Evolutionary conservation across 2,113 vertebrate genomes (phyloP).

Genomic region (Porphyrio hochstetteri): DNA sequence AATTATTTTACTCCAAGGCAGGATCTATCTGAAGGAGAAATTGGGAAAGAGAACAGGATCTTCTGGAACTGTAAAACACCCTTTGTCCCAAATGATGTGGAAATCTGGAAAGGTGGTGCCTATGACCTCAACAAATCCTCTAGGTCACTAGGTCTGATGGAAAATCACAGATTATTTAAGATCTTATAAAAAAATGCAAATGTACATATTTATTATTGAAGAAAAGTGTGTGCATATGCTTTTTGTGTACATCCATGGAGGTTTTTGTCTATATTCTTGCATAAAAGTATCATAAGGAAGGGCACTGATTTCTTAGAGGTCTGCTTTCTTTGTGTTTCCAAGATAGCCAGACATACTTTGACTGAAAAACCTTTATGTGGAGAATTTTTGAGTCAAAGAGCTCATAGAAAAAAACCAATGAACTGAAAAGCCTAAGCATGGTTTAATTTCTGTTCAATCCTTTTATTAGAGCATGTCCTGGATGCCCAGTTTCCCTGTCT

Average conservation of each 20-base stretch:
- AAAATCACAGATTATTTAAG: background rate
- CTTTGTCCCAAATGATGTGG: background rate
- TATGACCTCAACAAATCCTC: background rate
- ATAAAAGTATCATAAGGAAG: background rate
- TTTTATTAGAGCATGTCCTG: background rate
- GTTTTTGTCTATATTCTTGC: background rate
- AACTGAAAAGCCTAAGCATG: background rate
- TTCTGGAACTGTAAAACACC: background rate
- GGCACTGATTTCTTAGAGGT: background rate
- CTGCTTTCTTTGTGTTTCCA: background rate
- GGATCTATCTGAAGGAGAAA: background rate
- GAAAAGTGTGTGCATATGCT: background rate
- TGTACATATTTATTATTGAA: background rate
- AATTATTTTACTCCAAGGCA: background rate
- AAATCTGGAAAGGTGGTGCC: fast-evolving
- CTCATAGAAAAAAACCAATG: background rate
- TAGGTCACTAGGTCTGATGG: background rate
- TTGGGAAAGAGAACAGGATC: background rate
- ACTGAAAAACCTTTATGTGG: background rate
- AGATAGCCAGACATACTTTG: background rate
- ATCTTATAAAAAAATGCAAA: background rate
- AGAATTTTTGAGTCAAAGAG: background rate
- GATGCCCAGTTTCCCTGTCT: background rate
- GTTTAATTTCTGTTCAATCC: background rate
- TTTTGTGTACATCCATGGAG: background rate